A percentile compares a stretch with the other conserved stretches of the same genome.
Evolutionary conservation across 2,888 invertebrate species (phyloP).

Genomic region (Altica lythri): DNA sequence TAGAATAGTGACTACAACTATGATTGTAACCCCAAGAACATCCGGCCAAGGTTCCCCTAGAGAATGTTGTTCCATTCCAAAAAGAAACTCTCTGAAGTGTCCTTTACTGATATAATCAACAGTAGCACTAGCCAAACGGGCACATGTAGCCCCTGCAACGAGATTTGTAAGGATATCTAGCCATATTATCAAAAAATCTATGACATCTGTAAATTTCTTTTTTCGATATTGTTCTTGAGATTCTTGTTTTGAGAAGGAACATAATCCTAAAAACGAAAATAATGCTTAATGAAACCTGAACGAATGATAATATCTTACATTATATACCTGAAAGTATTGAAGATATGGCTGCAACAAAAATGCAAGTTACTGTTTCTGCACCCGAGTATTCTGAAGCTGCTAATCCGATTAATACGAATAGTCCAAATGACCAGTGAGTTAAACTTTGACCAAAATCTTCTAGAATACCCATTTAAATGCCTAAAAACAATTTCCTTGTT

Average conservation of each 20-base stretch:
- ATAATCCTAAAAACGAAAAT: conserved; percentile 41
- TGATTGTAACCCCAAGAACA: conserved; percentile 65
- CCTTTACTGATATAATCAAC: conserved; percentile 67
- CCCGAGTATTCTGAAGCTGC: conserved; percentile 65
- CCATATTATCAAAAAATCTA: conserved; percentile 66
- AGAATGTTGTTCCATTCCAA: conserved; percentile 64
- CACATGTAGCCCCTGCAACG: conserved; percentile 66
- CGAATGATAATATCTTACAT: background rate
- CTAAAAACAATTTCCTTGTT: conserved; percentile 33
- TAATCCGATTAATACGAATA: conserved; percentile 63
- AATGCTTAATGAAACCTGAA: background rate
- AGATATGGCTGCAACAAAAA: conserved; percentile 60
- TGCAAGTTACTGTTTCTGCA: conserved; percentile 63
- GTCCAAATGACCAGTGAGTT: conserved; percentile 64
- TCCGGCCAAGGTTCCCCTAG: conserved; percentile 69
- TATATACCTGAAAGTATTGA: conserved; percentile 60
- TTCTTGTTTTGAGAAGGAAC: conserved; percentile 40
- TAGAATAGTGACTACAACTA: conserved; percentile 65
- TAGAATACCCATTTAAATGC: conserved; percentile 41
- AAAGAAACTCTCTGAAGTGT: conserved; percentile 64
- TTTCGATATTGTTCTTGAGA: conserved; percentile 47
- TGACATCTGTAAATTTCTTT: conserved; percentile 60
- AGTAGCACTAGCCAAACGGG: conserved; percentile 66
- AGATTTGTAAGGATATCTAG: conserved; percentile 64
- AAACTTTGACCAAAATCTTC: conserved; percentile 53